phyloP scores from a whole-genome alignment of 2,888 invertebrate genomes.

The Epsilonema sp. region DNA sequence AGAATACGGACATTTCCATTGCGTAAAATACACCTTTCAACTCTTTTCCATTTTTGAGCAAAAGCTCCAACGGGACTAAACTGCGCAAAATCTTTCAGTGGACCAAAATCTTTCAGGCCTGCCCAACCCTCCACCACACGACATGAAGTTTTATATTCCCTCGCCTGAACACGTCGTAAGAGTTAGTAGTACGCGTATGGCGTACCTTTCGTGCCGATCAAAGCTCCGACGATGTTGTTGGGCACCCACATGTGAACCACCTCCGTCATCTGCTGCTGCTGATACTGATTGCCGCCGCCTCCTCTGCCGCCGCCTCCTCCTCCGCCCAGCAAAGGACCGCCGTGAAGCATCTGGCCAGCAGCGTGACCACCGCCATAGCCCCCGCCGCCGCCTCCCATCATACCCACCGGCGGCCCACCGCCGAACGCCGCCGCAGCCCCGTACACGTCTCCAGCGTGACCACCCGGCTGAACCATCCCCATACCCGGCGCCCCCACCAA shows the following conservation, averaged over 20 bases:
- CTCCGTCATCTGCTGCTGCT: slow-evolving; percentile 37
- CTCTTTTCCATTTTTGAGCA: no score
- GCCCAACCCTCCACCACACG: no score
- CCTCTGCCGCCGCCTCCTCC: no score
- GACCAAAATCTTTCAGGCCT: no score
- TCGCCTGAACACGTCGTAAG: background rate
- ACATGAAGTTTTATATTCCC: no score
- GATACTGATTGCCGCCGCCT: background rate
- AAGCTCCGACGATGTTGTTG: slow-evolving; percentile 88
- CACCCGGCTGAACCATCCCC: background rate
- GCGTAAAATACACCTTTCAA: no score
- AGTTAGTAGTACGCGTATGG: background rate
- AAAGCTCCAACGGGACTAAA: no score
- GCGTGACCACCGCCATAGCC: no score
- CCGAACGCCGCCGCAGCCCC: background rate
- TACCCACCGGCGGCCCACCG: background rate
- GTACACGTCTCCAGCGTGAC: no score
- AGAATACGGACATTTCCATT: no score
- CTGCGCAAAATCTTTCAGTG: no score
- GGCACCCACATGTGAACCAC: slow-evolving; percentile 89
- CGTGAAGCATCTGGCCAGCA: background rate
- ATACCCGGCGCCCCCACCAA: no score
- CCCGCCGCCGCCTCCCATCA: background rate
- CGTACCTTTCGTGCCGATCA: slow-evolving; percentile 66
- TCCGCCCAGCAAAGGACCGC: background rate